Evolutionary conservation across 2,888 invertebrate genomes (phyloP).

Genomic region (Caenorhabditis panamensis): DNA sequence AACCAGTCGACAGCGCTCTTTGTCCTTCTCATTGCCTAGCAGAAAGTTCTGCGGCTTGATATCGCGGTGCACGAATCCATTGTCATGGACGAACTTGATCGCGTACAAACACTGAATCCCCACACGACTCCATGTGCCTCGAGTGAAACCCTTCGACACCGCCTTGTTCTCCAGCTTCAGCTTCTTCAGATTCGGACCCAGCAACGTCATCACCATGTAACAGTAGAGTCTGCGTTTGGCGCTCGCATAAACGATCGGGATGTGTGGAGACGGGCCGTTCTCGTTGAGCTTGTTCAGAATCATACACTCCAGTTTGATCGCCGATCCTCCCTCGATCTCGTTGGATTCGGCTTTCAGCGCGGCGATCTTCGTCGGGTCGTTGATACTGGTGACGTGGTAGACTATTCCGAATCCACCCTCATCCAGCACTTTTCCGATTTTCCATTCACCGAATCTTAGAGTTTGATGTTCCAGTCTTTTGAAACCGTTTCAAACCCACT

Average conservation of each 20-base stretch:
- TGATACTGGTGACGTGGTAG: slow-evolving; percentile 49
- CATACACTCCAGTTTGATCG: slow-evolving; percentile 74
- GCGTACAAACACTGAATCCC: slow-evolving; percentile 73
- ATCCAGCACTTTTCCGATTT: slow-evolving; percentile 59
- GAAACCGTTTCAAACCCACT: too few relatives aligned
- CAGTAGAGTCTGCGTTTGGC: slow-evolving; percentile 70
- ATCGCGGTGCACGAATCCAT: slow-evolving; percentile 70
- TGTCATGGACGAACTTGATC: slow-evolving; percentile 68
- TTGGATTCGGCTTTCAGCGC: slow-evolving; percentile 77
- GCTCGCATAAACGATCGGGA: slow-evolving; percentile 68
- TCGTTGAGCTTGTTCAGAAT: slow-evolving; percentile 67
- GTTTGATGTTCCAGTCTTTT: too few relatives aligned
- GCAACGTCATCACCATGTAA: slow-evolving; percentile 76
- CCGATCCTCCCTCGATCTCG: slow-evolving; percentile 75
- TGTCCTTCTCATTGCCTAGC: slow-evolving; percentile 69
- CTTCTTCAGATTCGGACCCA: slow-evolving; percentile 71
- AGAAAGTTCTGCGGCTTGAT: slow-evolving; percentile 73
- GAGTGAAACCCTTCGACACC: slow-evolving; percentile 51
- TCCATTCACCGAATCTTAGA: too few relatives aligned
- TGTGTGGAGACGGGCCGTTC: slow-evolving; percentile 68
- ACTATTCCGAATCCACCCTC: slow-evolving; percentile 78
- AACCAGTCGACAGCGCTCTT: slow-evolving; percentile 60
- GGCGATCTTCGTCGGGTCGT: slow-evolving; percentile 54
- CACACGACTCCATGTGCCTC: slow-evolving; percentile 70
- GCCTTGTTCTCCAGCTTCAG: slow-evolving; percentile 54